Conservation (phyloP, 1,140 invertebrate genomes). For the Drosophila bifasciata region DNA sequence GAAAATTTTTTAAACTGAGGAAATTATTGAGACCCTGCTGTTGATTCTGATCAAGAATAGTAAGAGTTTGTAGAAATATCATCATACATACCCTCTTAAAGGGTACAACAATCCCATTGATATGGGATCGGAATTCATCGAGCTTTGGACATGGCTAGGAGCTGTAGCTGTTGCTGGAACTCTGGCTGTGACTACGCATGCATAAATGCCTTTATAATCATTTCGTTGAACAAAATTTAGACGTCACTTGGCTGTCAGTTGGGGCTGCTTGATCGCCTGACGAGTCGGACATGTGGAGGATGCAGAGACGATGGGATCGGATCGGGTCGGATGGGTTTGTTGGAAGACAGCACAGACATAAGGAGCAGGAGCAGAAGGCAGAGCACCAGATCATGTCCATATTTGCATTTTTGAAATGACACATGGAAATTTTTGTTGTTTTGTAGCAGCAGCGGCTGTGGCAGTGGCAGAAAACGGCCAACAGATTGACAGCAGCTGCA, state of each 20-base stretch:
- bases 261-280: constrained; percentile 51
- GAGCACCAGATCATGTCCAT: constrained; percentile 77
- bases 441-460: constrained; percentile 54
- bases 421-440: constrained; percentile 76
- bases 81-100: no score
- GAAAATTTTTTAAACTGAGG: no score
- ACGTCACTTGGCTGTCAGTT: constrained; percentile 76
- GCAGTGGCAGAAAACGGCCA: constrained; percentile 56
- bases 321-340: no score
- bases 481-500: constrained; percentile 82
- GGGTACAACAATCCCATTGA: constrained; percentile 17
- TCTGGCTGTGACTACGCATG: constrained; percentile 65
- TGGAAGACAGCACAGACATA: constrained; percentile 15
- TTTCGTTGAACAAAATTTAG: constrained; percentile 79
- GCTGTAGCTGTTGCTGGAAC: constrained; percentile 6
- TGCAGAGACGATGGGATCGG: constrained; percentile 1
- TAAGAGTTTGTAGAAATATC: no score
- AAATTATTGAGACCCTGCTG: no score
- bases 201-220: constrained; percentile 82
- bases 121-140: constrained; percentile 6
- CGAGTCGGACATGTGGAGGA: constrained; percentile 49
- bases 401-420: constrained; percentile 83
- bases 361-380: constrained; percentile 25
- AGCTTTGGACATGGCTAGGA: constrained; percentile 37
- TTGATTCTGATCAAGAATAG: no score